Percentiles rank a stretch among this genome's conserved stretches.
Evolutionary conservation across 30 jellyfish, hydroid and myxozoan species (phyloP).

Genomic region (Turritopsis dohrnii): DNA sequence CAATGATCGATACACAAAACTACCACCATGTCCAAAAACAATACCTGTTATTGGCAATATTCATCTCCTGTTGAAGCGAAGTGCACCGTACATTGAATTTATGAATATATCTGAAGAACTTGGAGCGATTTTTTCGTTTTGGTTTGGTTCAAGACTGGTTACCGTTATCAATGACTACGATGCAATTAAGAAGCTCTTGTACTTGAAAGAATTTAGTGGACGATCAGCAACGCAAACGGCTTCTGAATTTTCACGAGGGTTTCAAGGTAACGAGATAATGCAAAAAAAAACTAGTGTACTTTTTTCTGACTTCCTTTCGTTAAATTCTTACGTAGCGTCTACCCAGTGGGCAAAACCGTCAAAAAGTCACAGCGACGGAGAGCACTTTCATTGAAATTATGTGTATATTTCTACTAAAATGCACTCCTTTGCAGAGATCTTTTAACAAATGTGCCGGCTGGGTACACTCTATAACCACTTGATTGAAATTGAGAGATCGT

Average conservation of each 20-base stretch:
- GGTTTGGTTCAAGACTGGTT: constrained; percentile 7
- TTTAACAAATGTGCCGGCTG: too few species aligned
- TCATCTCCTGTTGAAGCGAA: constrained; percentile 1
- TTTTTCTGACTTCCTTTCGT: too few species aligned
- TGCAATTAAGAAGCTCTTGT: not conserved
- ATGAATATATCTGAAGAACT: constrained; percentile 4
- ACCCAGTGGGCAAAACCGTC: too few species aligned
- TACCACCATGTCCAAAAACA: constrained; percentile 5
- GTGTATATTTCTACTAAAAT: too few species aligned
- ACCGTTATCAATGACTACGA: not conserved
- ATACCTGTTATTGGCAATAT: constrained; percentile 3
- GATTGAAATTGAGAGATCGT: too few species aligned
- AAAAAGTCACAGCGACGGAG: too few species aligned
- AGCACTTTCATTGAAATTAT: too few species aligned
- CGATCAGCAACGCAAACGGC: constrained; percentile 3
- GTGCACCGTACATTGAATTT: not conserved
- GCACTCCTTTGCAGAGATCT: too few species aligned
- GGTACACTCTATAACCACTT: too few species aligned
- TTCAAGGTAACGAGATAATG: constrained; percentile 19
- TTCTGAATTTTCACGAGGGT: not conserved
- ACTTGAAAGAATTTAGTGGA: constrained; percentile 13
- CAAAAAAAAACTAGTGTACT: too few species aligned
- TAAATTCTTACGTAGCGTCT: too few species aligned
- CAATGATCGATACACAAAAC: not conserved
- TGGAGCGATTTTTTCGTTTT: constrained; percentile 6